phyloP scores from a whole-genome alignment of 2,888 invertebrate species.

The Drosophila paramelanica region DNA sequence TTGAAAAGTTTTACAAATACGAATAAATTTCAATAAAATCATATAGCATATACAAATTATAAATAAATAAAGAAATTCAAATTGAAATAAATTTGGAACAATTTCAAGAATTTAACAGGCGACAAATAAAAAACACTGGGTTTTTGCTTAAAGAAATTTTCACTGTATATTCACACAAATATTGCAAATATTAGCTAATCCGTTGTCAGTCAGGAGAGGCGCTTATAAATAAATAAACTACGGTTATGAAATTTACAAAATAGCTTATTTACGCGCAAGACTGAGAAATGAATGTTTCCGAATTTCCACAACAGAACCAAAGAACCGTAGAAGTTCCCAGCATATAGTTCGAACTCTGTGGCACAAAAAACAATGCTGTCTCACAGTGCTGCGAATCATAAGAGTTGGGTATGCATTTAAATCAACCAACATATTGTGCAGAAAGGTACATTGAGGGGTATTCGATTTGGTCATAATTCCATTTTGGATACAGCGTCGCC shows the following conservation, averaged over 20 bases:
- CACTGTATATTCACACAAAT: too few relatives aligned
- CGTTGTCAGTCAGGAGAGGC: neutral
- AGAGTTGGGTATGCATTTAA: constrained; percentile 14
- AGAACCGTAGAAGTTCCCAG: neutral
- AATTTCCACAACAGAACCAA: neutral
- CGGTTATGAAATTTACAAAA: constrained; percentile 42
- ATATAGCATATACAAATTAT: too few relatives aligned
- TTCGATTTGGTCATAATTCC: constrained; percentile 34
- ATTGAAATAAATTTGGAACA: too few relatives aligned
- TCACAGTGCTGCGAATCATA: constrained; percentile 19
- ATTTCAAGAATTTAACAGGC: too few relatives aligned
- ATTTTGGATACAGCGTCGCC: neutral
- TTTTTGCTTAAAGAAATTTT: neutral
- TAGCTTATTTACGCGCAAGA: constrained; percentile 47
- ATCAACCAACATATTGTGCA: constrained; percentile 65
- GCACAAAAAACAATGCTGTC: constrained; percentile 12
- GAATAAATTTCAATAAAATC: too few relatives aligned
- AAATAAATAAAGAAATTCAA: too few relatives aligned
- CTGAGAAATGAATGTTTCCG: neutral
- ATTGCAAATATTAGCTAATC: neutral
- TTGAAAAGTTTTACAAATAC: too few relatives aligned
- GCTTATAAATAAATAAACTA: constrained; percentile 15
- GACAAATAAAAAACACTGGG: too few relatives aligned
- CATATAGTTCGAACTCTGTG: constrained; percentile 32
- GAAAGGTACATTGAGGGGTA: constrained; percentile 65